Evolutionary conservation across 2,797 vertebrate genomes (phyloP).

Genomic region (Apodemus agrarius): DNA sequence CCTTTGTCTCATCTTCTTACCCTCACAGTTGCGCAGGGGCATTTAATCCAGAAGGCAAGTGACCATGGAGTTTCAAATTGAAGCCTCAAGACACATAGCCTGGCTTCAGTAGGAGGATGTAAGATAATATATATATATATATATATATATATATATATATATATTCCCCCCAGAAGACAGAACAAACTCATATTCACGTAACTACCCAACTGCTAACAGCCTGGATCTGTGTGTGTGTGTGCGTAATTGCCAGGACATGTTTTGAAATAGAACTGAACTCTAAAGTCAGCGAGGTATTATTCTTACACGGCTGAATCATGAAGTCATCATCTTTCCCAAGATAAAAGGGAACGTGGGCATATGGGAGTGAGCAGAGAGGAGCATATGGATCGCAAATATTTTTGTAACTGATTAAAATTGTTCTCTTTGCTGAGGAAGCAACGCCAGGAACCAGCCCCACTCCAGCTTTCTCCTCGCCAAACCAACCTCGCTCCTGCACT

Average conservation of each 20-base stretch:
- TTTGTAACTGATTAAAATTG: conserved; percentile 79
- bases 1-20: neutral
- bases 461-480: conserved; percentile 45
- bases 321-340: conserved; percentile 77
- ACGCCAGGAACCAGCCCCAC: conserved; percentile 52
- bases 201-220: conserved; percentile 68
- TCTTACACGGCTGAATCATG: conserved; percentile 82
- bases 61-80: neutral
- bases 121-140: neutral
- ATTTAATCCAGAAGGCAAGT: conserved; percentile 25
- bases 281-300: conserved; percentile 81
- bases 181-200: conserved; percentile 69
- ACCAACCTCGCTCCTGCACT: conserved; percentile 25
- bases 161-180: conserved; percentile 5
- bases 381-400: conserved; percentile 80
- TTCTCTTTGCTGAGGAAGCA: conserved; percentile 69
- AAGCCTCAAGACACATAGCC: conserved; percentile 31
- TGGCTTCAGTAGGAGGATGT: conserved; percentile 71
- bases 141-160: no score
- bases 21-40: neutral
- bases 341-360: conserved; percentile 80
- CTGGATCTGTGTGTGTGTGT: conserved; percentile 57
- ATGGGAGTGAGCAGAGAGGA: conserved; percentile 77
- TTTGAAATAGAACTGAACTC: conserved; percentile 79
- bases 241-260: conserved; percentile 70